Base-by-base conservation (phyloP, 2,888 invertebrate species). In the Ophion slaviceki region DNA sequence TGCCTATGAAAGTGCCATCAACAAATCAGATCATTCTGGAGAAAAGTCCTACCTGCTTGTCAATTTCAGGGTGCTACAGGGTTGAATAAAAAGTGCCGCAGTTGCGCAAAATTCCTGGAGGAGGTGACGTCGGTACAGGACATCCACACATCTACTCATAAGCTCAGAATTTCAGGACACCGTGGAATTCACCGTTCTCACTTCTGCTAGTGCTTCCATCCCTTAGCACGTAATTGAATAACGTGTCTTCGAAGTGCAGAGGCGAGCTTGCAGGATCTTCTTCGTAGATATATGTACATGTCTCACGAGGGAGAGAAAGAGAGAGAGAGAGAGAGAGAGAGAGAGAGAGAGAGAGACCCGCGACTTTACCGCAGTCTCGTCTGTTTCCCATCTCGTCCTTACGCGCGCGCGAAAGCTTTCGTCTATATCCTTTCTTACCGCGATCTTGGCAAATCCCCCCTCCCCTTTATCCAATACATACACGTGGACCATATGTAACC, bases 151-250 rank as follows among this genome's bases (percentile, higher is more conserved):
- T 32, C 2, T 71, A 62, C 32, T 28, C 14, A 79, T 45, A 67
- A 24, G 40, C 53, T 47, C 64, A 57, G 62, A 76, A 77, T 76
- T 85, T 76, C 47, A 53, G 76, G 59, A 17, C 67, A 76, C 59
- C 61, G 76, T 62, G 62, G 80, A 82, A 82, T 86, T 74, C 72
- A 88, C 88, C 89, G 88, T 90, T 89, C 86, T 24, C 68, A 32
- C 78, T 78, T 28, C 70, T 78, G 87, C 68, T 88, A 89, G 59
- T 87, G 87, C 88, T 88, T 89, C 89, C 88, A 87, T 89, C 91
- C 91, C 92, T 91, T 91, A 91, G 89, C 84, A 88, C 87, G 90
- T 92, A 92, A 92, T 92, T 92, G 92, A 92, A 92, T 92, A 92
- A 92, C 91, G 90, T 91, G 91, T 90, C 90, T 80, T 89, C 88